A percentile compares a stretch with the other conserved stretches of the same genome.
Conservation (phyloP, 1,140 invertebrate species). For the Tribolium madens region DNA sequence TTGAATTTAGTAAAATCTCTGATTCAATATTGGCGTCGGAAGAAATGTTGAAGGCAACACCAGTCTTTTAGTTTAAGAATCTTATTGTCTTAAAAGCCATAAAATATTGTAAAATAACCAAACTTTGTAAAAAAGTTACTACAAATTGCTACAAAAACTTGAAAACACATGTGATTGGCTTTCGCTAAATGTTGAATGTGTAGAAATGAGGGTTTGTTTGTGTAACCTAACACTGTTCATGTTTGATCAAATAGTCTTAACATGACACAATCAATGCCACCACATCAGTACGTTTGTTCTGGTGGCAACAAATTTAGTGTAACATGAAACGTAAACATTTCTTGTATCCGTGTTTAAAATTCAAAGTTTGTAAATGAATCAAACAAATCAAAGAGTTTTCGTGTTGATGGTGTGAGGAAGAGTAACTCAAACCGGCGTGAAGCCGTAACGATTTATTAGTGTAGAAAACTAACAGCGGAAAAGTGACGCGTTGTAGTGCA, state of each 20-base stretch:
- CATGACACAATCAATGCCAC: neutral
- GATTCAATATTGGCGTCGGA: no score
- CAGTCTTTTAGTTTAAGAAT: no score
- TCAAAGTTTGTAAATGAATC: slow-evolving; percentile 40
- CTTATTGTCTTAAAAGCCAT: no score
- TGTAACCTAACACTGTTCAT: neutral
- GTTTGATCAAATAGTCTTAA: neutral
- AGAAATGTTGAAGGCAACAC: no score
- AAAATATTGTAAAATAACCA: no score
- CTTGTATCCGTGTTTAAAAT: slow-evolving; percentile 41
- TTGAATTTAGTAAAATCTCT: no score
- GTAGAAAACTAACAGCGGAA: slow-evolving; percentile 32
- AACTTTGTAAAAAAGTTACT: no score
- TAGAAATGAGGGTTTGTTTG: neutral
- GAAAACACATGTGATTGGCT: no score
- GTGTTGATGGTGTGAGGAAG: slow-evolving; percentile 20
- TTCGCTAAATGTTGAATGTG: neutral
- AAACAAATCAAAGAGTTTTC: slow-evolving; percentile 24
- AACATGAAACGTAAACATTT: slow-evolving; percentile 23
- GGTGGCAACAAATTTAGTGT: neutral
- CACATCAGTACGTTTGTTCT: neutral
- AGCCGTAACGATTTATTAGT: slow-evolving; percentile 4
- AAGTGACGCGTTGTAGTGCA: slow-evolving; percentile 31
- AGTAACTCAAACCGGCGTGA: neutral
- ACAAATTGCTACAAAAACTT: no score